phyloP scores from a whole-genome alignment of 2,113 vertebrate species.

The Ondatra zibethicus region DNA sequence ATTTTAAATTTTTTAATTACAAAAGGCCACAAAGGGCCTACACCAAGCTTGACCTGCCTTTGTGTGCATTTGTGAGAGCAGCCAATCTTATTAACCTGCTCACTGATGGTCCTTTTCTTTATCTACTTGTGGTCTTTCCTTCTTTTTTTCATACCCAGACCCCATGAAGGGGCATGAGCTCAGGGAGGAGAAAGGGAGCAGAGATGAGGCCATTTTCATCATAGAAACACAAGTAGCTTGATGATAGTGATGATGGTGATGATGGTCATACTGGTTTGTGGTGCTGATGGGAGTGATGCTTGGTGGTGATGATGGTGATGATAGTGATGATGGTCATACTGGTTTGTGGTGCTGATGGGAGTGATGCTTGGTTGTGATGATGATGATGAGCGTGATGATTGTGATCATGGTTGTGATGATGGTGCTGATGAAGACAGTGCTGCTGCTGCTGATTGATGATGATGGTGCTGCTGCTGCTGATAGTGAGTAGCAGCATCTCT shows the following conservation, averaged over 20 bases:
- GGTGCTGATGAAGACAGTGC: rapidly evolving
- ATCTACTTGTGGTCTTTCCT: neutral
- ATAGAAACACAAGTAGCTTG: neutral
- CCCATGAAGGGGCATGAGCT: neutral
- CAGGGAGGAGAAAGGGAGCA: neutral
- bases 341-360: neutral
- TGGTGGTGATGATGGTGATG: neutral
- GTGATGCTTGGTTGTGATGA: neutral
- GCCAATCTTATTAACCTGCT: neutral
- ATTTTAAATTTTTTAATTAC: constrained; percentile 15
- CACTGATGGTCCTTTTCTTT: neutral
- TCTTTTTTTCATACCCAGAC: neutral
- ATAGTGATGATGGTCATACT: neutral
- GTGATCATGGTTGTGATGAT: neutral
- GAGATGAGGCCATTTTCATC: neutral
- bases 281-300: neutral
- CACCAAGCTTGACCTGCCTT: neutral
- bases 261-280: neutral
- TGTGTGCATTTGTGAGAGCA: neutral
- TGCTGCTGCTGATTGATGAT: neutral
- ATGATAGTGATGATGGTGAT: neutral
- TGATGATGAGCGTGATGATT: neutral
- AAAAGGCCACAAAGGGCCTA: neutral
- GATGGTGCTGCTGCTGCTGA: rapidly evolving
- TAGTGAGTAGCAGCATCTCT: rapidly evolving